Evolutionary conservation across 2,888 invertebrate species (phyloP).

Genomic region (Galerucella nymphaeae): DNA sequence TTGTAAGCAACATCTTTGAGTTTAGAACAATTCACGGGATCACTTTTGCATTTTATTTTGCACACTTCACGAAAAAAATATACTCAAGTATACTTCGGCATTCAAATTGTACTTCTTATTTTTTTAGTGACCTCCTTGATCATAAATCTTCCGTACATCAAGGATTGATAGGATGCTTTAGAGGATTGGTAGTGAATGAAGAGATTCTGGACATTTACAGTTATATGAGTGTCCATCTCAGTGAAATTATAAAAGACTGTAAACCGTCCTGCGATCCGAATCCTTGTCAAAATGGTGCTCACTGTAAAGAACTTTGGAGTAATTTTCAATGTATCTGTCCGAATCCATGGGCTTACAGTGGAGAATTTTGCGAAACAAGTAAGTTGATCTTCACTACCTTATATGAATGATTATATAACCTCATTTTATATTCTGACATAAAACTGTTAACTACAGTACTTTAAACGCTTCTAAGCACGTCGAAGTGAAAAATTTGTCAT

Average conservation of each 20-base stretch:
- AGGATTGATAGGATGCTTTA: conserved; percentile 93
- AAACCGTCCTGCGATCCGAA: conserved; percentile 94
- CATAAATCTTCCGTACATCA: conserved; percentile 86
- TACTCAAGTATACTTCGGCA: too few relatives aligned
- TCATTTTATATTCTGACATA: too few relatives aligned
- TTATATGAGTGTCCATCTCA: conserved; percentile 91
- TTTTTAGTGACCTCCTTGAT: conserved; percentile 75
- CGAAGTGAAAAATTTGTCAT: too few relatives aligned
- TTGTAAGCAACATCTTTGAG: too few relatives aligned
- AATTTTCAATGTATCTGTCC: conserved; percentile 92
- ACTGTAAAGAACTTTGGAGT: conserved; percentile 92
- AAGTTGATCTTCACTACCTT: conserved; percentile 52
- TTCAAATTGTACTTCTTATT: neutral
- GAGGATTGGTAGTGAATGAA: conserved; percentile 91
- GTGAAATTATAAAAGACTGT: conserved; percentile 93
- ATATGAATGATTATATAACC: too few relatives aligned
- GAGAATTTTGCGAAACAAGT: conserved; percentile 92
- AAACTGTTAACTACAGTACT: too few relatives aligned
- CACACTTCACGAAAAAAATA: too few relatives aligned
- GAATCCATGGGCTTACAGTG: conserved; percentile 93
- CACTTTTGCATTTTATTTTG: too few relatives aligned
- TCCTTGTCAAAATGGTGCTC: conserved; percentile 91
- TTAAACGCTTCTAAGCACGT: too few relatives aligned
- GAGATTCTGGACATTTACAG: conserved; percentile 91
- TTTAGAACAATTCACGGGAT: too few relatives aligned